Evolutionary conservation across 2,113 vertebrate species (phyloP), one percentile per base, ranked within the genome.

Genomic region (Parus major): DNA sequence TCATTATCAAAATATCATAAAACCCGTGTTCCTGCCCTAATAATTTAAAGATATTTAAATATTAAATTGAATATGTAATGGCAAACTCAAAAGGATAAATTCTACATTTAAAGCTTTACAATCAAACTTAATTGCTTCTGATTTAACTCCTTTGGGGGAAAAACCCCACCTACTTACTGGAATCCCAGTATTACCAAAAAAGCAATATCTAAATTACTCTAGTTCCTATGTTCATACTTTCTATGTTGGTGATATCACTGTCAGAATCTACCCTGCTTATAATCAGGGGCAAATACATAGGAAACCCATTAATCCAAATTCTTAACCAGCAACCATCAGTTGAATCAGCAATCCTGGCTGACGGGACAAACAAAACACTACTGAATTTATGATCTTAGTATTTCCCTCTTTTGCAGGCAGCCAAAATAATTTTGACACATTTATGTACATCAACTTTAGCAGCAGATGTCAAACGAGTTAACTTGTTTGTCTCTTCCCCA

Each of bases 381-480:
- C 42, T 21, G 59, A 75, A 88, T 78, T 92, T 66, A 86, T 28
- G 31, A 78, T 7, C 87, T 92, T 70, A 55, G 71, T 80, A 66
- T 52, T 88, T 91, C 47, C 52, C 68, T 86, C 49, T 77, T 70
- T 25, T 59, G 44, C 55, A 88, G 71, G 39, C 73, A 90, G 87
- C 82, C 82, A 95, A 91, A 96, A 46, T 63, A 52, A 93, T 95
- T 82, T 39, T 50, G 68, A 95, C 71, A 90, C 82, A 78, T 86
- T 90, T 73, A 88, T 1, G 2, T 56, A 71, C 23, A 1, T 88
- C 92, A 86, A 49, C 82, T 90, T 83, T 9, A 91, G 63, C 46
- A 83, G 87, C 82, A 95, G 82, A 90, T 85, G 88, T 91, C 94
- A 95, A 72, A 64, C 4, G 25, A 95, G 55, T 78, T 60, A 92